A percentile compares a stretch with the other conserved stretches of the same genome.
Evolutionary conservation across 1,140 invertebrate genomes (phyloP).

Genomic region (Cydia pomonella): DNA sequence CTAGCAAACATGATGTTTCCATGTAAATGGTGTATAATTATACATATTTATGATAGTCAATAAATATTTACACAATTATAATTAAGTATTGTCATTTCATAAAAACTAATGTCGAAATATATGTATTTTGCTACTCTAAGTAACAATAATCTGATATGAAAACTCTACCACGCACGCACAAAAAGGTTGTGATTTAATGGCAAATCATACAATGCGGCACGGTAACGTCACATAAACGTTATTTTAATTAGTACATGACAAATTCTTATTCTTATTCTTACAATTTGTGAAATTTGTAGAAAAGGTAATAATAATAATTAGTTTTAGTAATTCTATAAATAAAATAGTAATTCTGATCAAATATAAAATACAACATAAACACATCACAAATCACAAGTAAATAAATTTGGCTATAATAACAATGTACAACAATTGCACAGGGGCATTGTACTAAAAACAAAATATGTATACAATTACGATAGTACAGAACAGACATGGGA

Average conservation of each 20-base stretch:
- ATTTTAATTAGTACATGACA: no score
- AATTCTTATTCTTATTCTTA: no score
- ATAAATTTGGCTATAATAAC: background rate
- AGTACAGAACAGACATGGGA: no score
- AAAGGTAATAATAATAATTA: background rate
- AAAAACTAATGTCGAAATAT: slow-evolving; percentile 8
- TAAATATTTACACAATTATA: slow-evolving; percentile 1
- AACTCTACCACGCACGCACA: no score
- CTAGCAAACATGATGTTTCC: no score
- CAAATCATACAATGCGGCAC: no score
- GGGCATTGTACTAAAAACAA: no score
- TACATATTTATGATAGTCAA: background rate
- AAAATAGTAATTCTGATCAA: background rate
- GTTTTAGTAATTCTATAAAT: background rate
- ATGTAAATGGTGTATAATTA: background rate
- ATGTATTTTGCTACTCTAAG: background rate
- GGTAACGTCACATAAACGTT: no score
- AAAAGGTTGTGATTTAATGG: no score
- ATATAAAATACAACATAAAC: background rate
- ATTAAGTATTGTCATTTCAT: slow-evolving; percentile 14
- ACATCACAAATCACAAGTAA: background rate
- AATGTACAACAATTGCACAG: background rate
- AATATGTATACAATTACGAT: no score
- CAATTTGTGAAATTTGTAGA: background rate
- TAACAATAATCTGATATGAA: background rate